Evolutionary conservation across 2,888 invertebrate species (phyloP).

Genomic region (Oxyteleia sp.): DNA sequence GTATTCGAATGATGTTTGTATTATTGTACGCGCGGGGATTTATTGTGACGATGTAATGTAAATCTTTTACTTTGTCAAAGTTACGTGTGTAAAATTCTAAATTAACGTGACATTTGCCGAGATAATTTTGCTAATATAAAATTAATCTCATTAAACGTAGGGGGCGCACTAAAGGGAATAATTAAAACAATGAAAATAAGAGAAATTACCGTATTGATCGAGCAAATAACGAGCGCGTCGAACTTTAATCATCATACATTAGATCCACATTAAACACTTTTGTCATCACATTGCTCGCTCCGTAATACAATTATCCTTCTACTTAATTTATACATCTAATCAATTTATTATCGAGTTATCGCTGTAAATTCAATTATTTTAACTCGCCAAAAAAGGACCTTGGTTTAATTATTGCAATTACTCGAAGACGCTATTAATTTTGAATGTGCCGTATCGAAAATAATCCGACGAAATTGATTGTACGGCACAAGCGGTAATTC

Average conservation of each 20-base stretch:
- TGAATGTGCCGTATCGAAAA: no score
- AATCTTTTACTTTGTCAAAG: background rate
- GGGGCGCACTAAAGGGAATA: no score
- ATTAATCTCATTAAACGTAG: no score
- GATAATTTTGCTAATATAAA: no score
- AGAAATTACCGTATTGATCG: no score
- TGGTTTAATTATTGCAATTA: no score
- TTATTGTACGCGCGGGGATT: background rate
- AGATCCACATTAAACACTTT: background rate
- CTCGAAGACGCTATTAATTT: no score
- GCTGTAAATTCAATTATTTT: no score
- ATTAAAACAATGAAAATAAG: no score
- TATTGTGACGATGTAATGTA: background rate
- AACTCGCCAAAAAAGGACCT: no score
- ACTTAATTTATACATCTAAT: background rate
- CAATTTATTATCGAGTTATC: no score
- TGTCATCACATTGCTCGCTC: background rate
- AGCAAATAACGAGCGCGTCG: background rate
- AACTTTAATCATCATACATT: background rate
- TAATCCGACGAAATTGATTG: constrained; percentile 23
- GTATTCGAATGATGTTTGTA: background rate
- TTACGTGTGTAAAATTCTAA: background rate
- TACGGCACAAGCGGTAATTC: constrained; percentile 15
- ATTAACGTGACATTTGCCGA: background rate
- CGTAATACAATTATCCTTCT: background rate